Evolutionary conservation across 2,888 invertebrate genomes (phyloP).

Genomic region (Nymphalis polychloros): DNA sequence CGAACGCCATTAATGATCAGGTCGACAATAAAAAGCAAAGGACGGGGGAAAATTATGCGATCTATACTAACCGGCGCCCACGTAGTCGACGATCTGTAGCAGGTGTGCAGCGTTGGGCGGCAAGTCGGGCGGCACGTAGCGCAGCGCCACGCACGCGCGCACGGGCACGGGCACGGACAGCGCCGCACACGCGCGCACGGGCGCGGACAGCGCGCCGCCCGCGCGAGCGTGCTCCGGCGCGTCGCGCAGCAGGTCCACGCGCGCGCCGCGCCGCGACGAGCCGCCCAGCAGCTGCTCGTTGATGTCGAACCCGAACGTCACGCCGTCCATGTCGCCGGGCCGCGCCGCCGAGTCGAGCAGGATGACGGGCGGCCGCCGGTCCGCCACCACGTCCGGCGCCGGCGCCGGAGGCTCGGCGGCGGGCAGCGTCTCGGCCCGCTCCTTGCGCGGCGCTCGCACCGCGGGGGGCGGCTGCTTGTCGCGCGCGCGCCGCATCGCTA

Average conservation of each 20-base stretch:
- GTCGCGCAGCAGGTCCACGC: conserved; percentile 42
- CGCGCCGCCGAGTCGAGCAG: conserved; percentile 84
- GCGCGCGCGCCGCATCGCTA: conserved; percentile 44
- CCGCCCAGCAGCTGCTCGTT: conserved; percentile 86
- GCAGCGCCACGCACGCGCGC: conserved; percentile 55
- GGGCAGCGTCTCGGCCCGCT: conserved; percentile 41
- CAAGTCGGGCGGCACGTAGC: conserved; percentile 48
- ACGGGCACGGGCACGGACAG: conserved; percentile 48
- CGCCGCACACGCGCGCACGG: conserved; percentile 52
- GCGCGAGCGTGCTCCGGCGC: conserved; percentile 44
- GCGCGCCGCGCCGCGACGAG: conserved; percentile 48
- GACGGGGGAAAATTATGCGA: neutral
- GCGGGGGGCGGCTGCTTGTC: conserved; percentile 45
- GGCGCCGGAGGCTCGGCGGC: conserved; percentile 44
- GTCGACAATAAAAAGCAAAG: neutral
- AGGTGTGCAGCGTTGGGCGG: conserved; percentile 51
- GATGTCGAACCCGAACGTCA: conserved; percentile 91
- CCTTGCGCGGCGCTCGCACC: conserved; percentile 41
- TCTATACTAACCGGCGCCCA: conserved; percentile 56
- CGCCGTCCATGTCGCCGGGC: conserved; percentile 82
- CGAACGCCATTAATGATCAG: neutral
- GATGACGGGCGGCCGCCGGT: conserved; percentile 86
- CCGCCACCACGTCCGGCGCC: conserved; percentile 71
- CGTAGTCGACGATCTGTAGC: conserved; percentile 67
- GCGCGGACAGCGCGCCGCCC: conserved; percentile 56